A percentile compares a stretch with the other conserved stretches of the same genome.
Evolutionary conservation across 1,140 invertebrate species (phyloP).

Genomic region (Anastrepha obliqua): DNA sequence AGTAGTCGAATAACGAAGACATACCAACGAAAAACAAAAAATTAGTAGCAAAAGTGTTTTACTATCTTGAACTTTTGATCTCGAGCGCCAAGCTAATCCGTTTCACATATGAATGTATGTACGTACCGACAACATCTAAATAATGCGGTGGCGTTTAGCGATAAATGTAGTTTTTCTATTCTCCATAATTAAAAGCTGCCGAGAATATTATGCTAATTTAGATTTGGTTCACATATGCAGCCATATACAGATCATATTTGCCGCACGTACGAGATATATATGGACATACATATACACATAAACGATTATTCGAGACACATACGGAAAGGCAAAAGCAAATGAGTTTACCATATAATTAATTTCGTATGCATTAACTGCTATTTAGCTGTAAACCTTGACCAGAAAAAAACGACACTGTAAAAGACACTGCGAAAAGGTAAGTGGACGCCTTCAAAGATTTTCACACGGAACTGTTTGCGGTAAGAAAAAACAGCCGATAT

Average conservation of each 20-base stretch:
- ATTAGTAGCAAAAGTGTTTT: constrained; percentile 3
- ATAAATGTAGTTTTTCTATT: neutral
- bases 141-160: constrained; percentile 37
- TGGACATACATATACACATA: too few relatives aligned
- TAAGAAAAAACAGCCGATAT: too few relatives aligned
- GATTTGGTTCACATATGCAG: constrained; percentile 31
- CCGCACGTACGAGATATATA: too few relatives aligned
- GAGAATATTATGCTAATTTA: constrained; percentile 45
- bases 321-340: neutral
- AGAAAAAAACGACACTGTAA: neutral
- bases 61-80: constrained; percentile 30
- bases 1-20: neutral
- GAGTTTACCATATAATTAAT: neutral
- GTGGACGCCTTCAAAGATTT: neutral
- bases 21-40: neutral
- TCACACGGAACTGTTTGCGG: neutral
- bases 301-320: neutral
- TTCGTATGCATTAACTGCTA: constrained; percentile 6
- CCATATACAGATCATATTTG: too few relatives aligned
- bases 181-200: constrained; percentile 11
- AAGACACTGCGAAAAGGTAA: neutral
- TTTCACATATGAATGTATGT: neutral
- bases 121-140: neutral
- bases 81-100: neutral
- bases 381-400: constrained; percentile 13